These are phyloP conservation scores for Trilocha varians DNA, from an alignment of 2,888 invertebrate genomes.

Conservation along the genomic window DNA sequence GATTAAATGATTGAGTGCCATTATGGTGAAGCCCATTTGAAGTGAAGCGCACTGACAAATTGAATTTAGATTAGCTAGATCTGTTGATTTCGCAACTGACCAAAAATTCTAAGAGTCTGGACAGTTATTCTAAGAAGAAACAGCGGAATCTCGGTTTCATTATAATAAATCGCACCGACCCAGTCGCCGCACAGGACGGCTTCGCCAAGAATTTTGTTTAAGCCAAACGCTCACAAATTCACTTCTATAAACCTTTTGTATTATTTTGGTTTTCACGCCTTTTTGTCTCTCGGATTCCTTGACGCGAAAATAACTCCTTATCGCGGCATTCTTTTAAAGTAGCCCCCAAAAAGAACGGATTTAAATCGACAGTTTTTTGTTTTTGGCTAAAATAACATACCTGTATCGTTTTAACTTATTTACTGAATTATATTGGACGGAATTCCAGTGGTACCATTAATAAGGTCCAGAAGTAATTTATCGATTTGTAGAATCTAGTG, in stretches of 20 bases:
- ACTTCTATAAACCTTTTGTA: conserved; percentile 66
- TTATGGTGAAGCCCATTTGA: too few species aligned
- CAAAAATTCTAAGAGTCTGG: conserved; percentile 57
- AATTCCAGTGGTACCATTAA: conserved; percentile 12
- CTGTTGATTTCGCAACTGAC: not conserved
- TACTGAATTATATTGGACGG: conserved; percentile 34
- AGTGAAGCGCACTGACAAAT: too few species aligned
- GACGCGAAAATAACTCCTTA: conserved; percentile 71
- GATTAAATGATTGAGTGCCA: too few species aligned
- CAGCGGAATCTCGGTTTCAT: conserved; percentile 55
- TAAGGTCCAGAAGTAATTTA: conserved; percentile 3
- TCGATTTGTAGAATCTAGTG: not conserved
- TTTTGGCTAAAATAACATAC: conserved; percentile 54
- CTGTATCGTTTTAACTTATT: conserved; percentile 38
- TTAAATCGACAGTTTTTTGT: conserved; percentile 51
- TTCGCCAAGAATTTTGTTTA: conserved; percentile 70
- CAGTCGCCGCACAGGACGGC: conserved; percentile 73
- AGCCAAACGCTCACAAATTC: conserved; percentile 73
- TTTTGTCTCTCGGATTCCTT: conserved; percentile 67
- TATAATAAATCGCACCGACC: conserved; percentile 65
- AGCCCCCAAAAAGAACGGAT: conserved; percentile 54
- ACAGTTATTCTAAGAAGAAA: conserved; percentile 58
- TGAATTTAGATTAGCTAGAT: not conserved
- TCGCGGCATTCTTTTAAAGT: conserved; percentile 69
- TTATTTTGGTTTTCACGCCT: conserved; percentile 73